phyloP scores from a whole-genome alignment of 2,888 invertebrate species.

The Lycaena phlaeas region DNA sequence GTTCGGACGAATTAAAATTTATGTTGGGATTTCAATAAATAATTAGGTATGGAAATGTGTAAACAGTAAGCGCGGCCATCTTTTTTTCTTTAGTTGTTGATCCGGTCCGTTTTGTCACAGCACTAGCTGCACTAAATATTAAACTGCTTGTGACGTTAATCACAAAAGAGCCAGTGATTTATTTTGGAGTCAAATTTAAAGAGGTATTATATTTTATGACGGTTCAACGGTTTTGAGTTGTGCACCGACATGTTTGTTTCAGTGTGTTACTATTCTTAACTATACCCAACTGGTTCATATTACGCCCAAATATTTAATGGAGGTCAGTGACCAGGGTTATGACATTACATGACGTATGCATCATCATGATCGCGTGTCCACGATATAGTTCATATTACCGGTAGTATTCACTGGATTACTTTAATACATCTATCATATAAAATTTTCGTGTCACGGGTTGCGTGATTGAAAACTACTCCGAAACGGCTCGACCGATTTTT shows the following conservation, averaged over 20 bases:
- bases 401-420: too few relatives aligned
- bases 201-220: conserved; percentile 30
- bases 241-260: conserved; percentile 4
- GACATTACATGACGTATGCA: too few relatives aligned
- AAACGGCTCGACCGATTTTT: too few relatives aligned
- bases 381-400: too few relatives aligned
- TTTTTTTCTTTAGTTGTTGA: conserved; percentile 49
- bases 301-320: not conserved
- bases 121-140: conserved; percentile 60
- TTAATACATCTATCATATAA: too few relatives aligned
- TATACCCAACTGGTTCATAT: not conserved
- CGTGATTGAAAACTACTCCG: too few relatives aligned
- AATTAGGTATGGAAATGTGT: conserved; percentile 50
- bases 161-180: conserved; percentile 64
- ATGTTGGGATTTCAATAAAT: conserved; percentile 60
- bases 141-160: conserved; percentile 66
- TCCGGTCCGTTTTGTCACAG: conserved; percentile 45
- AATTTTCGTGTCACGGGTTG: too few relatives aligned
- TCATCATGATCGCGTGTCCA: too few relatives aligned
- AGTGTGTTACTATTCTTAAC: not conserved
- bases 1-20: conserved; percentile 46
- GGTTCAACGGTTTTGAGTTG: not conserved
- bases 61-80: conserved; percentile 58
- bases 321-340: too few relatives aligned
- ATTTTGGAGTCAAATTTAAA: conserved; percentile 36